Base-by-base conservation (phyloP, 2,888 invertebrate species). In the Philhelius pedissequus region DNA sequence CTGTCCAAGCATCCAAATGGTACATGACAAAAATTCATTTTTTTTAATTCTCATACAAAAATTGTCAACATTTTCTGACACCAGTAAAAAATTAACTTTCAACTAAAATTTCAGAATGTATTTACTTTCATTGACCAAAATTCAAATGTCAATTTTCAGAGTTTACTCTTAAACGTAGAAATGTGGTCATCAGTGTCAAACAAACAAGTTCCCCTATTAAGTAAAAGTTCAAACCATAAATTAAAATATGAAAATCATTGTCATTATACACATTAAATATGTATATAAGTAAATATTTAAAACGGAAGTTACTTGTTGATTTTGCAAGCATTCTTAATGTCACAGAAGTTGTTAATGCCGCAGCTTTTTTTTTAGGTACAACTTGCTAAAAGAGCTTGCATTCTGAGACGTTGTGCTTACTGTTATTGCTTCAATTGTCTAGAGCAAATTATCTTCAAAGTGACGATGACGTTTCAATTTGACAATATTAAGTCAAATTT, bases 261-360 rank as follows among this genome's bases (percentile, higher is more conserved):
- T 52, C 79, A 70, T 40, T 27, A n/a, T n/a, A n/a, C 30, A 64
- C 13, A 56, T 13, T n/a, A n/a, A n/a, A n/a, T n/a, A n/a, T n/a
- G n/a, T n/a, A n/a, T n/a, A n/a, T n/a, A n/a, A n/a, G n/a, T n/a
- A n/a, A n/a, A n/a, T n/a, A n/a, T n/a, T n/a, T n/a, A 18, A 74
- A 79, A 74, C 83, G 74, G 79, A 83, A 83, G 79, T 79, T 22
- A 70, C 74, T 35, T 56, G 79, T 79, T 83, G 83, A 74, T 74
- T 40, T 48, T 56, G 70, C 79, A 64, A 68, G 62, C 68, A 58
- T 43, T 18, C 20, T 54, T 27, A 15, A 25, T 15, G n/a, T 35
- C 48, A 50, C 32, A 43, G 13, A 32, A n/a, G 1, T n/a, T 38
- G 22, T 60, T 32, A 32, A 25, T 9, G 15, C n/a, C 11, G 13